Percentiles rank a stretch among this genome's conserved stretches.
phyloP scores from a whole-genome alignment of 2,113 vertebrate genomes.

The Ochotona princeps region DNA sequence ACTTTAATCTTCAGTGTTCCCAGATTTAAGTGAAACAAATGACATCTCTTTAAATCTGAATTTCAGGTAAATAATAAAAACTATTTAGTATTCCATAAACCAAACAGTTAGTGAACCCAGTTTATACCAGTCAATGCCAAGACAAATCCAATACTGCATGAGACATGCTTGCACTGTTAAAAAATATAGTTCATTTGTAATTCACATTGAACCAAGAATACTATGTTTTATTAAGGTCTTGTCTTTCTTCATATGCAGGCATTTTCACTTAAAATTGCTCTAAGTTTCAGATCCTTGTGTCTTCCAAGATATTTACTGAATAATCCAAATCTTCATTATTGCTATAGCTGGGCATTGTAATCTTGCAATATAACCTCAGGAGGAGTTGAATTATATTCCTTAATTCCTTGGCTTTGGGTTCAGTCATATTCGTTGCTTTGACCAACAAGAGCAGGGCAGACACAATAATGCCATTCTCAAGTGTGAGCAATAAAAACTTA shows the following conservation, averaged over 20 bases:
- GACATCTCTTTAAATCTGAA: background rate
- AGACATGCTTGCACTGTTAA: constrained; percentile 9
- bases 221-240: background rate
- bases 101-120: background rate
- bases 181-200: background rate
- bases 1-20: background rate
- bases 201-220: background rate
- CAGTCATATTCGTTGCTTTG: background rate
- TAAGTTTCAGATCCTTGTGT: background rate
- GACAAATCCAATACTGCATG: background rate
- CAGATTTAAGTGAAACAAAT: background rate
- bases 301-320: background rate
- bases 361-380: background rate
- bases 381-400: background rate
- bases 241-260: background rate
- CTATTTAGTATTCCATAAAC: background rate
- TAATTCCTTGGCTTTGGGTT: background rate
- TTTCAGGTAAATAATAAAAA: constrained; percentile 24
- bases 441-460: background rate
- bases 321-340: background rate
- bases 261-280: constrained; percentile 43
- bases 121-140: background rate
- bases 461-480: background rate
- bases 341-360: background rate
- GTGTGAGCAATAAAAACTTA: background rate